Evolutionary conservation across 2,113 vertebrate species (phyloP).

Genomic region (Rhinogobius similis): DNA sequence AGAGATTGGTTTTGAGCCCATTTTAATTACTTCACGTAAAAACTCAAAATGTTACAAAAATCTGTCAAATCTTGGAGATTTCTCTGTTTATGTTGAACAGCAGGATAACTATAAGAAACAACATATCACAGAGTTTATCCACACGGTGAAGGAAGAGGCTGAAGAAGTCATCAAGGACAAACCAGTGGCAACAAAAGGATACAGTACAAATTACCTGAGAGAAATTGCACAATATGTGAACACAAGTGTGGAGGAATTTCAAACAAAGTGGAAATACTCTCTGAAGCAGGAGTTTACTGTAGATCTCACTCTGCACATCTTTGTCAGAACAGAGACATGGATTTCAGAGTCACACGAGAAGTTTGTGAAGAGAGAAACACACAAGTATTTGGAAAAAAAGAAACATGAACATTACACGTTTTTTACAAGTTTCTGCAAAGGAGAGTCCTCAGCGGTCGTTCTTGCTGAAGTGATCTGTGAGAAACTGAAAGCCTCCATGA

Average conservation of each 20-base stretch:
- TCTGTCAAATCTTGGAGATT: background rate
- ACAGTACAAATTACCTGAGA: conserved; percentile 12
- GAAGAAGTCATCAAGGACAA: background rate
- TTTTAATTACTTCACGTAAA: background rate
- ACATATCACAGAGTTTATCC: background rate
- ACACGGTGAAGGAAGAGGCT: background rate
- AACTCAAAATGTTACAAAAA: background rate
- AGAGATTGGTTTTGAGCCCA: background rate
- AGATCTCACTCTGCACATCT: conserved; percentile 61
- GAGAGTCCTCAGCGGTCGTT: conserved; percentile 59
- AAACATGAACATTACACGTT: conserved; percentile 66
- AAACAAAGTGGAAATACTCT: background rate
- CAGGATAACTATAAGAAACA: background rate
- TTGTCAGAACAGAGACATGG: conserved; percentile 19
- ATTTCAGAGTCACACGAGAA: conserved; percentile 57
- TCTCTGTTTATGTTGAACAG: conserved; percentile 5
- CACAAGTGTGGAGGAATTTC: background rate
- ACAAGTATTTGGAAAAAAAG: conserved; percentile 55
- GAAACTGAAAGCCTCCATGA: conserved; percentile 62
- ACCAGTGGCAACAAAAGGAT: conserved; percentile 43
- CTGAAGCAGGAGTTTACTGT: conserved; percentile 55
- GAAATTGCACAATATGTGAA: conserved; percentile 58
- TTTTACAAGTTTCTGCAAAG: conserved; percentile 72
- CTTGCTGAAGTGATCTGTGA: conserved; percentile 72
- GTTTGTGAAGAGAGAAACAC: conserved; percentile 69